These are phyloP conservation scores for Euzophera pinguis DNA, from an alignment of 2,888 invertebrate genomes.

Conservation along the genomic window DNA sequence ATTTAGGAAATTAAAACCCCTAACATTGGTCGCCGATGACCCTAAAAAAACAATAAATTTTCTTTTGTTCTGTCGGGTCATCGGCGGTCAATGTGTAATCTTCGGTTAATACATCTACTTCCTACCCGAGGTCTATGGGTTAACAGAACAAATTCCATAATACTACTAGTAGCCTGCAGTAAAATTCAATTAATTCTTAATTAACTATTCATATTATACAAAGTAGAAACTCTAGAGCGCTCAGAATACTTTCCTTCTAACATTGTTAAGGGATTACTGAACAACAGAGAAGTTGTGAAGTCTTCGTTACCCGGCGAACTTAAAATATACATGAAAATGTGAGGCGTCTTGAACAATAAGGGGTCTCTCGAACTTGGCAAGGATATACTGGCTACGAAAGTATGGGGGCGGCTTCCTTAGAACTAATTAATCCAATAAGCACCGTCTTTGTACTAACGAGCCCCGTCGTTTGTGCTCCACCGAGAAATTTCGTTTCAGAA, in stretches of 20 bases:
- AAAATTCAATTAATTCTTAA: constrained; percentile 53
- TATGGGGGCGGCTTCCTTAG: constrained; percentile 54
- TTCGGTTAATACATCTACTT: no score
- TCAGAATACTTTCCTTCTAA: constrained; percentile 54
- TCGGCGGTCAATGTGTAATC: no score
- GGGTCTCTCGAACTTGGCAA: constrained; percentile 38
- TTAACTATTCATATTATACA: constrained; percentile 56
- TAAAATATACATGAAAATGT: constrained; percentile 60
- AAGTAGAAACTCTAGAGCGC: constrained; percentile 45
- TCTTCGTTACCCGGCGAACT: constrained; percentile 42
- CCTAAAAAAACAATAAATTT: no score
- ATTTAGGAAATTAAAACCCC: no score
- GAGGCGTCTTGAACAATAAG: constrained; percentile 51
- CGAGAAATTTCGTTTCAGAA: constrained; percentile 57
- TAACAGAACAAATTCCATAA: constrained; percentile 11
- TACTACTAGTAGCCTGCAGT: constrained; percentile 28
- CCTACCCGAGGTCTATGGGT: background rate
- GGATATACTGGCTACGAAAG: constrained; percentile 42
- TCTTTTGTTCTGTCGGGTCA: no score
- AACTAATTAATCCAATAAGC: constrained; percentile 76
- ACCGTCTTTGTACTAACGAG: constrained; percentile 69
- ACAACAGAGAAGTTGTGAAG: constrained; percentile 45
- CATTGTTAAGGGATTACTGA: constrained; percentile 58
- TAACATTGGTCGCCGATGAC: no score
- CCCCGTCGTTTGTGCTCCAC: constrained; percentile 62